These are phyloP conservation scores for Paedocypris micromegethes DNA, from an alignment of 2,797 vertebrate species.

Conservation along the genomic window DNA sequence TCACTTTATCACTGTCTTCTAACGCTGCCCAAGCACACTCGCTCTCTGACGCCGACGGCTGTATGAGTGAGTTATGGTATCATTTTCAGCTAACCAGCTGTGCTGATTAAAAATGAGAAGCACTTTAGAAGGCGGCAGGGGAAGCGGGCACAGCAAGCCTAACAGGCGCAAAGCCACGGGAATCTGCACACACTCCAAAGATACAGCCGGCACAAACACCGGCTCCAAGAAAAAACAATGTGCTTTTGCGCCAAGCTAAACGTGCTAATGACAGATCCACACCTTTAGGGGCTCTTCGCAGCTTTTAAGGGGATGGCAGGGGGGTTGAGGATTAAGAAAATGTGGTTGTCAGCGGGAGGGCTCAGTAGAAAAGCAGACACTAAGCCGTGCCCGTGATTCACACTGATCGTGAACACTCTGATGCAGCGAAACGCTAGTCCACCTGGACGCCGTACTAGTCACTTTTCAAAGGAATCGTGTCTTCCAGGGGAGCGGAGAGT, in stretches of 20 bases:
- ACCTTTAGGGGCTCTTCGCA: conserved; percentile 69
- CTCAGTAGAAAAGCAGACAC: conserved; percentile 57
- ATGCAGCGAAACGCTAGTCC: conserved; percentile 60
- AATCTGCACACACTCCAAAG: conserved; percentile 62
- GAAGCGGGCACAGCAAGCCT: conserved; percentile 56
- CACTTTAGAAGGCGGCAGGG: conserved; percentile 21
- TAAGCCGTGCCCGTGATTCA: conserved; percentile 38
- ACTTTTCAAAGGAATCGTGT: conserved; percentile 60
- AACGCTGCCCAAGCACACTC: background rate
- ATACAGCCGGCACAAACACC: conserved; percentile 69
- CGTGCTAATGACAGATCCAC: conserved; percentile 72
- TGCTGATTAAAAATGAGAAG: conserved; percentile 4
- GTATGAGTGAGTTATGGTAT: conserved; percentile 3
- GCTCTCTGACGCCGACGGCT: background rate
- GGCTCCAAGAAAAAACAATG: conserved; percentile 65
- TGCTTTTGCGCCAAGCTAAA: conserved; percentile 60
- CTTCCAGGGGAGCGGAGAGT: conserved; percentile 29
- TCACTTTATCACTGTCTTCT: background rate
- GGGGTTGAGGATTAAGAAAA: conserved; percentile 18
- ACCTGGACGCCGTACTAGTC: conserved; percentile 50
- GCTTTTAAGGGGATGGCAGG: conserved; percentile 52
- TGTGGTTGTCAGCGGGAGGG: conserved; percentile 65
- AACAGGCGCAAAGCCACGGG: conserved; percentile 60
- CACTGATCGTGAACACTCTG: conserved; percentile 57
- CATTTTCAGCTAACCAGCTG: conserved; percentile 15